Evolutionary conservation across 2,797 vertebrate genomes (phyloP).

Genomic region (Ammospiza maritima): DNA sequence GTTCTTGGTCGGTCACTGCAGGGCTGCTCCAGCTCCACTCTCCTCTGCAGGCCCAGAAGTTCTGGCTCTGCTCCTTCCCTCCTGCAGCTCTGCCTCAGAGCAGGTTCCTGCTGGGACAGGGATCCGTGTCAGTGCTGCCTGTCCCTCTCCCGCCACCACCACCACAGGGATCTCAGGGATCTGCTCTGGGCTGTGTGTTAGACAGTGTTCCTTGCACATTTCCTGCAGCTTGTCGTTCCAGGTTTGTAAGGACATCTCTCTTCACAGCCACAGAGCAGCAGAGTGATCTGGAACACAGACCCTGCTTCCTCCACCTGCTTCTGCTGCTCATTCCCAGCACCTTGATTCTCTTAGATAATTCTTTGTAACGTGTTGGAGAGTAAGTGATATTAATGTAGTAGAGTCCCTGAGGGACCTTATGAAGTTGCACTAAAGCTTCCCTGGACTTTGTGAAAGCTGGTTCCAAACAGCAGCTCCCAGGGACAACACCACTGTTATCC

Average conservation of each 20-base stretch:
- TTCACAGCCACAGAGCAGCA: neutral
- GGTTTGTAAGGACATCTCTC: neutral
- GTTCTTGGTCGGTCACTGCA: accelerated
- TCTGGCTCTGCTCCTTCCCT: neutral
- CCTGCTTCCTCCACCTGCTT: accelerated
- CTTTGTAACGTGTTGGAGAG: neutral
- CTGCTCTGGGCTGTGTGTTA: neutral
- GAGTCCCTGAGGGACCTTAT: neutral
- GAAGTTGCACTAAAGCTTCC: neutral
- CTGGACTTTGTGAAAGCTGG: neutral
- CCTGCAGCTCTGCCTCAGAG: neutral
- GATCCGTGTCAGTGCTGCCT: accelerated
- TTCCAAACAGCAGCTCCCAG: neutral
- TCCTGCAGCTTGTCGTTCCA: neutral
- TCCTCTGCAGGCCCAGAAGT: neutral
- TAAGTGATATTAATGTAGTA: neutral
- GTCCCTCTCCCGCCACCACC: accelerated
- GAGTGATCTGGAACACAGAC: neutral
- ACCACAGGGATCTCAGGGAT: accelerated
- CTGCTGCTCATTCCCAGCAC: neutral
- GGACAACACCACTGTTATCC: accelerated
- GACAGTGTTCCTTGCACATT: neutral
- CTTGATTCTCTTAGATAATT: neutral
- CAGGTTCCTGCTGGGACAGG: accelerated
- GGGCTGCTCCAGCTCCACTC: neutral